A percentile compares a stretch with the other conserved stretches of the same genome.
Conservation (phyloP, 2,113 vertebrate genomes). For the Antigone vipio region DNA sequence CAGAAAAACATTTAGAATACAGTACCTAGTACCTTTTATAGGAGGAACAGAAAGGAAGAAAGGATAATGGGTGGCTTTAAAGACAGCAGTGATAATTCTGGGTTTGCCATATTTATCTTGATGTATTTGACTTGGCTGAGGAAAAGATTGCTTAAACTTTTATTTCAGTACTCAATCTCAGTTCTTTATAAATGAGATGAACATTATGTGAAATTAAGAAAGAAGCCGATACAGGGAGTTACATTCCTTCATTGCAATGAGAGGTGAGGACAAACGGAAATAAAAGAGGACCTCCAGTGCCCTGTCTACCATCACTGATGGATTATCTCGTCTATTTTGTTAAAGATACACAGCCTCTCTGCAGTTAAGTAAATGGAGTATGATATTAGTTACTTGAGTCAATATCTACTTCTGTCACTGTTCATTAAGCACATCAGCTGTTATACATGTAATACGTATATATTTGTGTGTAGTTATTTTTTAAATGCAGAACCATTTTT, state of each 20-base stretch:
- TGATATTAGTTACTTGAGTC: background rate
- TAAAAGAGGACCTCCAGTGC: background rate
- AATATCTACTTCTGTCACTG: background rate
- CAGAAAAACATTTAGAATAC: background rate
- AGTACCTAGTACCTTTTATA: background rate
- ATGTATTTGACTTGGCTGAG: background rate
- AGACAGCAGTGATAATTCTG: background rate
- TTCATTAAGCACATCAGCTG: background rate
- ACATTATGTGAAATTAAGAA: background rate
- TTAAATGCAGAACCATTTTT: background rate
- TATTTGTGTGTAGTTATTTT: background rate
- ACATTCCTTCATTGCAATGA: background rate
- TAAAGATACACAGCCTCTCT: background rate
- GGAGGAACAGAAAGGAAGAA: background rate
- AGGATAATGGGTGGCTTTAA: background rate
- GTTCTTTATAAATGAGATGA: background rate
- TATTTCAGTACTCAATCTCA: background rate
- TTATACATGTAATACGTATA: background rate
- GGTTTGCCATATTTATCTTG: background rate
- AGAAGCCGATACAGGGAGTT: background rate
- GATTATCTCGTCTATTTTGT: background rate
- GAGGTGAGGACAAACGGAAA: background rate
- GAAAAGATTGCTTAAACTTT: background rate
- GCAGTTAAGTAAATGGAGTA: background rate
- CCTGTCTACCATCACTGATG: background rate